Percentiles rank a stretch among this genome's conserved stretches.
These are phyloP conservation scores for Trichoplusia ni DNA, from an alignment of 1,140 invertebrate species.

Conservation along the genomic window DNA sequence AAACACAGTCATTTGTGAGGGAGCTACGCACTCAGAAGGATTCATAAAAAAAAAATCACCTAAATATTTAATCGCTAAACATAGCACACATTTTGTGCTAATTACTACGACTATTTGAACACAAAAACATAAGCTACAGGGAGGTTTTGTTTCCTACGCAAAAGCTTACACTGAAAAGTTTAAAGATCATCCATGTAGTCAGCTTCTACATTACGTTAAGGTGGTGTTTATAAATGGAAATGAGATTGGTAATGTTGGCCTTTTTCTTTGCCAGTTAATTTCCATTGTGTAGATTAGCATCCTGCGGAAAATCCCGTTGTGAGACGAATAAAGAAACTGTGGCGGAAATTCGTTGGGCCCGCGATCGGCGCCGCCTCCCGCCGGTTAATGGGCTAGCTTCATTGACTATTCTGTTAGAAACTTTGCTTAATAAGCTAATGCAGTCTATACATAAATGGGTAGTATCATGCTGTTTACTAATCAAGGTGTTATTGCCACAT, in stretches of 20 bases:
- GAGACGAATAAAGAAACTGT: conserved; percentile 34
- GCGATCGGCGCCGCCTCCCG: conserved; percentile 17
- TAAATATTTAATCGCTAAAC: neutral
- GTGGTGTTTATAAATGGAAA: conserved; percentile 30
- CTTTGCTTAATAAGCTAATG: conserved; percentile 24
- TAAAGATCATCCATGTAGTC: conserved; percentile 3
- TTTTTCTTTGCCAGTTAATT: conserved; percentile 35
- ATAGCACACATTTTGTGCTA: neutral
- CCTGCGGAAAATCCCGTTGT: conserved; percentile 34
- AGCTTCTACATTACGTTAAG: conserved; percentile 12
- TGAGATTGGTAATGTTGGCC: conserved; percentile 3
- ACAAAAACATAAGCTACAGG: too few relatives aligned
- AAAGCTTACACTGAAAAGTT: conserved; percentile 28
- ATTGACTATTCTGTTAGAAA: conserved; percentile 27
- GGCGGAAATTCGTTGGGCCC: conserved; percentile 14
- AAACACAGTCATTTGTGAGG: neutral
- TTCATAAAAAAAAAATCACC: neutral
- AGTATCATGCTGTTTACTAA: conserved; percentile 20
- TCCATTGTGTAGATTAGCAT: conserved; percentile 42
- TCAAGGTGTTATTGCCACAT: conserved; percentile 2
- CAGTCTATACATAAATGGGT: conserved; percentile 13
- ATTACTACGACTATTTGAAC: conserved; percentile 14
- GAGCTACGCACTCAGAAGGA: neutral
- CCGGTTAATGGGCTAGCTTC: conserved; percentile 21
- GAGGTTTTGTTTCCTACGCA: conserved; percentile 7